Percentiles rank a stretch among this genome's conserved stretches.
These are phyloP conservation scores for Phylloscopus whistleri DNA, from an alignment of 2,113 vertebrate species.

Conservation along the genomic window DNA sequence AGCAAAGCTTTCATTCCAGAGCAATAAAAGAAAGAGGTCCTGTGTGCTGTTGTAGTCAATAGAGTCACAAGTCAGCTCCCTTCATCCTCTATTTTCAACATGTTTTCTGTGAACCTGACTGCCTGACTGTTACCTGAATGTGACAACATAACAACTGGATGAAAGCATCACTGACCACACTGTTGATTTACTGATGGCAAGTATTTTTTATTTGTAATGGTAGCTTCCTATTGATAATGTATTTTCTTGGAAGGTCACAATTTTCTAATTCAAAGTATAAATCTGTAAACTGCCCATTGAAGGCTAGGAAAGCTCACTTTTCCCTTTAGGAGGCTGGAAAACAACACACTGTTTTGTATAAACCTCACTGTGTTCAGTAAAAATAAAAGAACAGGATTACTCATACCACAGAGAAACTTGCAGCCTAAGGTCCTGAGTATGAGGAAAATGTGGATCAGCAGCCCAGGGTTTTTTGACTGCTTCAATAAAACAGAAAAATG, in stretches of 20 bases:
- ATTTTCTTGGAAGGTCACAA: background rate
- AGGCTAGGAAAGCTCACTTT: background rate
- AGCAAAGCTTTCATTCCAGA: background rate
- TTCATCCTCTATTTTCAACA: background rate
- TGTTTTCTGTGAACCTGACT: background rate
- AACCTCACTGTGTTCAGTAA: background rate
- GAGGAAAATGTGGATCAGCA: background rate
- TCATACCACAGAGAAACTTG: background rate
- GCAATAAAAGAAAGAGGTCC: background rate
- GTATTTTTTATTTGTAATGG: background rate
- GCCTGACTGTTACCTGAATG: background rate
- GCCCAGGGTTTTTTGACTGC: background rate
- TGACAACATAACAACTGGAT: background rate
- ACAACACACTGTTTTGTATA: background rate
- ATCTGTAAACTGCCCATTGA: background rate
- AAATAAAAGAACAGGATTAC: background rate
- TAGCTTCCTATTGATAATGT: background rate
- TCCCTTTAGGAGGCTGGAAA: background rate
- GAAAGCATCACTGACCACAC: background rate
- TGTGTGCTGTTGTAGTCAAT: rapidly evolving
- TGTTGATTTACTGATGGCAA: background rate
- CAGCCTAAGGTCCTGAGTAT: background rate
- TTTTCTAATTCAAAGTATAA: background rate
- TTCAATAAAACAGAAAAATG: background rate
- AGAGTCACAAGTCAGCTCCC: background rate